Evolutionary conservation across 2,888 invertebrate genomes (phyloP), one percentile per base, ranked within the genome.

Genomic region (Hipparchia semele): DNA sequence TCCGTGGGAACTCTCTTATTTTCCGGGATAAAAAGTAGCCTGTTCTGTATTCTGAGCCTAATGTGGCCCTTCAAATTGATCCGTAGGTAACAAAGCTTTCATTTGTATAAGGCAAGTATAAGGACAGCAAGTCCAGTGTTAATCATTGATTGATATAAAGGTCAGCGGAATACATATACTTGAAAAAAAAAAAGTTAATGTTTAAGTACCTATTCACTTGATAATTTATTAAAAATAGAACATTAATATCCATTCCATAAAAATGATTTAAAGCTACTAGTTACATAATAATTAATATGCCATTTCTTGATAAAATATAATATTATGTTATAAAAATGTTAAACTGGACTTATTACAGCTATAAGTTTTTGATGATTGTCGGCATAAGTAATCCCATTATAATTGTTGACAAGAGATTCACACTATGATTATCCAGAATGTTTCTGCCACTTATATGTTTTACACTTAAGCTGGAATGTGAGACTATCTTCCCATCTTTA

Each of bases 381-480:
- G 98, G 97, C 82, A 97, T 94, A 6, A 96, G 87, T 1, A 97
- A 86, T 1, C 96, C 97, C 80, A 96, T 97, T 8, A 96, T 87
- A 69, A 98, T 95, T 73, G 96, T 96, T 0, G 98, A 96, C 73
- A 98, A 92, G 61, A 98, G 94, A 90, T 98, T 98, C 0, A 98
- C 97, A 83, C 97, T 96, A 84, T 98, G 97, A 87, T 98, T 98
- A 85, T 98, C 98, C 61, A 98, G 87, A 68, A 98, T 90, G 79
- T 96, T 95, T 72, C 94, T 87, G 6, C 98, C 98, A 84, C 96
- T 95, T 75, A 98, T 96, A 84, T 97, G 96, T 76, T 95, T 95
- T 0, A 98, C 95, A 45, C 95, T 95, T 75, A 94, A 91, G 67
- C 96, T 96, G 2, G 97, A 96, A 68, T 94, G 94, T 77, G 97